phyloP scores from a whole-genome alignment of 2,888 invertebrate species.

The Leistus spinibarbis region DNA sequence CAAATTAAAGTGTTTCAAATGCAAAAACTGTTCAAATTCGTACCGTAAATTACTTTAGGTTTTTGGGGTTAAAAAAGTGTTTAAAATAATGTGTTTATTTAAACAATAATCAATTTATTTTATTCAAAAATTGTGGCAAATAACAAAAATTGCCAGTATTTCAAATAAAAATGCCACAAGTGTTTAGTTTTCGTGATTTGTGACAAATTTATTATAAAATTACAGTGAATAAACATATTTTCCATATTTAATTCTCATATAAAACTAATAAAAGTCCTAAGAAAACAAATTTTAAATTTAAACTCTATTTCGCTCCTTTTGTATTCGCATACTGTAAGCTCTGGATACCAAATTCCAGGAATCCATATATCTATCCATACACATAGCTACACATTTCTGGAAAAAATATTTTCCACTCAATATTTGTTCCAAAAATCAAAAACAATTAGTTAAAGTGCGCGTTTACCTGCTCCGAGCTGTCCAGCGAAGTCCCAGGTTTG shows the following conservation, averaged over 20 bases:
- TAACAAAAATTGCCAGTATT: slow-evolving; percentile 26
- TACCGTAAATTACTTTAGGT: too few species aligned
- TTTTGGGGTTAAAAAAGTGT: too few species aligned
- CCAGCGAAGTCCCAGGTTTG: slow-evolving; percentile 89
- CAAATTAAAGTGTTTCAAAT: too few species aligned
- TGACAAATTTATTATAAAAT: slow-evolving; percentile 1
- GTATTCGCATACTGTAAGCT: slow-evolving; percentile 84
- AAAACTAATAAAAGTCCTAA: slow-evolving; percentile 35
- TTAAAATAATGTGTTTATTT: not conserved
- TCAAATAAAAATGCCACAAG: slow-evolving; percentile 6
- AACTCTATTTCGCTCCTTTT: slow-evolving; percentile 69
- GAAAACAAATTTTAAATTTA: slow-evolving; percentile 40
- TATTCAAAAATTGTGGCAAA: slow-evolving; percentile 15
- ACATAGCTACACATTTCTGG: slow-evolving; percentile 96
- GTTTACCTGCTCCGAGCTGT: slow-evolving; percentile 80
- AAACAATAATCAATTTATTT: not conserved
- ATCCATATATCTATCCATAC: slow-evolving; percentile 98
- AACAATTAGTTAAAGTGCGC: slow-evolving; percentile 12
- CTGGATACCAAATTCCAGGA: slow-evolving; percentile 92
- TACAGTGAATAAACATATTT: not conserved
- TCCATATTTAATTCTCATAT: slow-evolving; percentile 13
- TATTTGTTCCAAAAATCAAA: not conserved
- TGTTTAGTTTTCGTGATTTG: not conserved
- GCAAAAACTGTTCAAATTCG: too few species aligned
- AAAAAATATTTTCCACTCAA: slow-evolving; percentile 48